A percentile compares a stretch with the other conserved stretches of the same genome.
These are phyloP conservation scores for Apoda limacodes DNA, from an alignment of 2,888 invertebrate species.

Conservation along the genomic window DNA sequence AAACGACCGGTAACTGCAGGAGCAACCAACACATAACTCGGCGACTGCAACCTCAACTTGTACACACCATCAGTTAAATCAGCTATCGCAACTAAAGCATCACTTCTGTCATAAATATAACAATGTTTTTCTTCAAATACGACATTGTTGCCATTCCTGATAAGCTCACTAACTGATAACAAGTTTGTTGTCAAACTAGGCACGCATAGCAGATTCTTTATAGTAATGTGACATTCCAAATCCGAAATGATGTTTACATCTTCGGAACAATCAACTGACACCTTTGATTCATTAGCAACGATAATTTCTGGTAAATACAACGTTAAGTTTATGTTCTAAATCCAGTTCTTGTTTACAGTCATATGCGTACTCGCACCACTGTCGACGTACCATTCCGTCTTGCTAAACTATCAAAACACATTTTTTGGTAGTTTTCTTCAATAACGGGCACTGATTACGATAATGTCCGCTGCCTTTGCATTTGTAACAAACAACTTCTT, in stretches of 20 bases:
- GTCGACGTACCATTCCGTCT: constrained; percentile 10
- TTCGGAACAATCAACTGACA: constrained; percentile 13
- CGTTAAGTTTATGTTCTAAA: constrained; percentile 7
- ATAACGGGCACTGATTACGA: constrained; percentile 9
- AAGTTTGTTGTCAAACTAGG: no score
- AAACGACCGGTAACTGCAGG: constrained; percentile 4
- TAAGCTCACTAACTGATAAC: no score
- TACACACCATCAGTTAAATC: constrained; percentile 8
- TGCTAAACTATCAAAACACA: constrained; percentile 10
- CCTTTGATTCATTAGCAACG: constrained; percentile 10
- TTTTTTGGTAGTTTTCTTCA: constrained; percentile 6
- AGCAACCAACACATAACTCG: no score
- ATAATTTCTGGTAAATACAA: constrained; percentile 10
- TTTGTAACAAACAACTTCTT: constrained; percentile 6
- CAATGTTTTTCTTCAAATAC: no score
- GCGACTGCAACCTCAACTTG: constrained; percentile 4
- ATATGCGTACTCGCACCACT: constrained; percentile 17
- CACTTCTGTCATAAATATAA: constrained; percentile 2
- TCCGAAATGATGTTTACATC: constrained; percentile 8
- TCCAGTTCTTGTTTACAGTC: constrained; percentile 15
- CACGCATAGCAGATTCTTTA: constrained; percentile 9
- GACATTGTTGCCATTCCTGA: no score
- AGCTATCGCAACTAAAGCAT: constrained; percentile 7
- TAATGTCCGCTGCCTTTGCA: constrained; percentile 3
- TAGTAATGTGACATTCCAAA: constrained; percentile 7